Percentiles rank a stretch among this genome's conserved stretches.
Conservation (phyloP, 2,113 vertebrate genomes). For the Meriones unguiculatus region DNA sequence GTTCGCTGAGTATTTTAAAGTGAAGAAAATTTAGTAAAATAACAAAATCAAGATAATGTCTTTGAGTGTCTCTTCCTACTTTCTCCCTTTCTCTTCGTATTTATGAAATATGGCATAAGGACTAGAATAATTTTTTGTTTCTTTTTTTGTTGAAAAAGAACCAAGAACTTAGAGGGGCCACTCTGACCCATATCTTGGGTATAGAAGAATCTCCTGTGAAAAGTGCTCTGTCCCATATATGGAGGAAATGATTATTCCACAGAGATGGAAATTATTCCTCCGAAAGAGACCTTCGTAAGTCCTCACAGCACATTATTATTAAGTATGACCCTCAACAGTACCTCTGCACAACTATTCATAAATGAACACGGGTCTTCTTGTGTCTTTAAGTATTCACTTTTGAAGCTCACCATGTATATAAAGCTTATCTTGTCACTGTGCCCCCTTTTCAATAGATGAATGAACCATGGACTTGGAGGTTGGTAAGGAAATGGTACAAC, state of each 20-base stretch:
- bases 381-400: not conserved
- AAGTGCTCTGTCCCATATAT: fast-evolving
- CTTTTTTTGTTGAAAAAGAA: not conserved
- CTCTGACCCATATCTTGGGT: not conserved
- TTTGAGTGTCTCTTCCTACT: not conserved
- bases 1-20: not conserved
- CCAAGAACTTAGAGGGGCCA: not conserved
- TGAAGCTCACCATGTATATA: not conserved
- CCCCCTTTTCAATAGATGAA: not conserved
- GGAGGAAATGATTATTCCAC: not conserved
- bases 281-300: not conserved
- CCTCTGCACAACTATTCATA: not conserved
- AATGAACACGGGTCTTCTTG: not conserved
- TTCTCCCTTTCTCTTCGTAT: not conserved
- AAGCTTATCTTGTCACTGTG: not conserved
- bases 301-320: no score
- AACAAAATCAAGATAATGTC: not conserved
- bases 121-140: not conserved
- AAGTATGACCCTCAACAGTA: not conserved
- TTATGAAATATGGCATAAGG: not conserved
- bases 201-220: not conserved
- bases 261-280: not conserved
- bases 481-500: not conserved
- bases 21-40: not conserved
- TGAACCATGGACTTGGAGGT: not conserved